Evolutionary conservation across 2,113 vertebrate species (phyloP).

Genomic region (Megatriorchis doriae): DNA sequence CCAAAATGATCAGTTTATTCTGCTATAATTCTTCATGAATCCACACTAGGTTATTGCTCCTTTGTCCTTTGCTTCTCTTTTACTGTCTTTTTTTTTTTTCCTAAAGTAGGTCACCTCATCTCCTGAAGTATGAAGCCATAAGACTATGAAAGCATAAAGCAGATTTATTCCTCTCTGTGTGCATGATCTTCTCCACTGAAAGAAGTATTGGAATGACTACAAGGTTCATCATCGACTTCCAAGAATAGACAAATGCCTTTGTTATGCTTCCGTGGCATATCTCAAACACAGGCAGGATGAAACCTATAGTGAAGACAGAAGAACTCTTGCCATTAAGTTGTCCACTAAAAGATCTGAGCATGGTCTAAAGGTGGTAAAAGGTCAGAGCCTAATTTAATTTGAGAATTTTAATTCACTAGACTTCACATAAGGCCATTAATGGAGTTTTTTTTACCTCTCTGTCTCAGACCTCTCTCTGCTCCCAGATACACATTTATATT

Average conservation of each 20-base stretch:
- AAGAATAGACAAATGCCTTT: slow-evolving; percentile 48
- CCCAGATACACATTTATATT: neutral
- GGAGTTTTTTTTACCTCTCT: neutral
- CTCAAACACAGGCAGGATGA: neutral
- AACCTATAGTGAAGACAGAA: neutral
- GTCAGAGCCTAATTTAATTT: neutral
- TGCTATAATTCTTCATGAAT: neutral
- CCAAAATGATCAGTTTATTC: neutral
- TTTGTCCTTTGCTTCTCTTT: slow-evolving; percentile 59
- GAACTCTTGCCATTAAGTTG: neutral
- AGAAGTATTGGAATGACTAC: slow-evolving; percentile 28
- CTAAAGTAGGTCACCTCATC: slow-evolving; percentile 50
- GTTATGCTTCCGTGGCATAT: neutral
- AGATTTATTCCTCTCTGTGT: slow-evolving; percentile 52
- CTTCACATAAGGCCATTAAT: neutral
- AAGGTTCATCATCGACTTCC: neutral
- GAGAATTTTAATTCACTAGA: neutral
- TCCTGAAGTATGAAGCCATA: slow-evolving; percentile 47
- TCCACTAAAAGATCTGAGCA: neutral
- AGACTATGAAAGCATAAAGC: slow-evolving; percentile 55
- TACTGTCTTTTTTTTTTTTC: neutral
- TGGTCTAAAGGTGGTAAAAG: neutral
- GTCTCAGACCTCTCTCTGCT: neutral
- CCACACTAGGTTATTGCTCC: slow-evolving; percentile 1
- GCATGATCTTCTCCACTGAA: slow-evolving; percentile 9